phyloP scores from a whole-genome alignment of 2,113 vertebrate species.

The Tamias sibiricus region DNA sequence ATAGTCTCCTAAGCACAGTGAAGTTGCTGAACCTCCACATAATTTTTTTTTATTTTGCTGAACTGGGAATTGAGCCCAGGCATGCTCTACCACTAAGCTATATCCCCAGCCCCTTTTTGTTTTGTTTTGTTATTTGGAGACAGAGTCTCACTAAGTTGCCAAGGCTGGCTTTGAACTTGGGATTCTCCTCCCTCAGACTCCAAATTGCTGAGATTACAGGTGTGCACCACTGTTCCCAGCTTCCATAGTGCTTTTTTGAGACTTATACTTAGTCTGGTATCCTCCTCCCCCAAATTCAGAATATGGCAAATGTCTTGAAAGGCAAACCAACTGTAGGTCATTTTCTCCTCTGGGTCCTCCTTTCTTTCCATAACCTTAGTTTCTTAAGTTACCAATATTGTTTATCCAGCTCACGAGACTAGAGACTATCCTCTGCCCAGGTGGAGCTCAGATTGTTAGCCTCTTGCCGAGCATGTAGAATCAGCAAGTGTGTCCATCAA shows the following conservation, averaged over 20 bases:
- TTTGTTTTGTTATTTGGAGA: too few relatives aligned
- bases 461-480: background rate
- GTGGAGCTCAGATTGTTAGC: background rate
- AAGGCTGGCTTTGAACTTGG: too few relatives aligned
- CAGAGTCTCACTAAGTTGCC: too few relatives aligned
- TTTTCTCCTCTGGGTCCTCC: background rate
- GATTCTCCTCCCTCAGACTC: too few relatives aligned
- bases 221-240: too few relatives aligned
- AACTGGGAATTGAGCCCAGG: too few relatives aligned
- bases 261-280: background rate
- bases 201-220: too few relatives aligned
- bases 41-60: too few relatives aligned
- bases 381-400: background rate
- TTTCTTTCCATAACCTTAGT: background rate
- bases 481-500: background rate
- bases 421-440: background rate
- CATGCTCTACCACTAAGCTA: too few relatives aligned
- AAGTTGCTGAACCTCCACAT: background rate
- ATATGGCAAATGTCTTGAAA: background rate
- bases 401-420: background rate
- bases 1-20: background rate
- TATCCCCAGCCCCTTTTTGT: too few relatives aligned
- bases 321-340: background rate
- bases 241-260: background rate
- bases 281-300: background rate